Evolutionary conservation across 2,113 vertebrate species (phyloP).

Genomic region (Scopus umbretta): DNA sequence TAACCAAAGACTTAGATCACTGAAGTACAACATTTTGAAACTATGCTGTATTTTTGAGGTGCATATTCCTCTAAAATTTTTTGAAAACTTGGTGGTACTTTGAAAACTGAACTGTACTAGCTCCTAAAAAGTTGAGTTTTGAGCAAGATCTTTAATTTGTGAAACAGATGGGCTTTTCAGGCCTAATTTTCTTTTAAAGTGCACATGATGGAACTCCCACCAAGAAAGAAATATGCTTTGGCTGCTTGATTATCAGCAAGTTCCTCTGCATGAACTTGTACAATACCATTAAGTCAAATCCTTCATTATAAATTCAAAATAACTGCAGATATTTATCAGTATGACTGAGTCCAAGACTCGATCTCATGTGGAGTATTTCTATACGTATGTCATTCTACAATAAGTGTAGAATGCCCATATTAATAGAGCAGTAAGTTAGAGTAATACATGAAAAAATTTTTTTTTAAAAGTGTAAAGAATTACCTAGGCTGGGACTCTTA

Average conservation of each 20-base stretch:
- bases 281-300: constrained; percentile 10
- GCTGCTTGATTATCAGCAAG: not conserved
- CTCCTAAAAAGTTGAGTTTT: not conserved
- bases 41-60: not conserved
- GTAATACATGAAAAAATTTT: not conserved
- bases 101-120: not conserved
- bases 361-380: not conserved
- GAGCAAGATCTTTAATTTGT: not conserved
- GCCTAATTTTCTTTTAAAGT: not conserved
- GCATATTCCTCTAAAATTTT: not conserved
- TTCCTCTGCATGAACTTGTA: constrained; percentile 45
- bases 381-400: not conserved
- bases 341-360: not conserved
- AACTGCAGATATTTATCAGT: constrained; percentile 48
- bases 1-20: not conserved
- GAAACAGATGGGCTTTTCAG: not conserved
- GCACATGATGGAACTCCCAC: not conserved
- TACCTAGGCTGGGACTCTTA: not conserved
- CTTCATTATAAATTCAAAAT: constrained; percentile 51
- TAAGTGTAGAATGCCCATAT: not conserved
- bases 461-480: not conserved
- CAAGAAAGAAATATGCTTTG: not conserved
- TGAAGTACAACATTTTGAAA: not conserved
- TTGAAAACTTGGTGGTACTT: not conserved
- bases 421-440: not conserved